Percentiles rank a stretch among this genome's conserved stretches.
These are phyloP conservation scores for Varanus salvator DNA, from an alignment of 2,113 vertebrate genomes.

Conservation along the genomic window DNA sequence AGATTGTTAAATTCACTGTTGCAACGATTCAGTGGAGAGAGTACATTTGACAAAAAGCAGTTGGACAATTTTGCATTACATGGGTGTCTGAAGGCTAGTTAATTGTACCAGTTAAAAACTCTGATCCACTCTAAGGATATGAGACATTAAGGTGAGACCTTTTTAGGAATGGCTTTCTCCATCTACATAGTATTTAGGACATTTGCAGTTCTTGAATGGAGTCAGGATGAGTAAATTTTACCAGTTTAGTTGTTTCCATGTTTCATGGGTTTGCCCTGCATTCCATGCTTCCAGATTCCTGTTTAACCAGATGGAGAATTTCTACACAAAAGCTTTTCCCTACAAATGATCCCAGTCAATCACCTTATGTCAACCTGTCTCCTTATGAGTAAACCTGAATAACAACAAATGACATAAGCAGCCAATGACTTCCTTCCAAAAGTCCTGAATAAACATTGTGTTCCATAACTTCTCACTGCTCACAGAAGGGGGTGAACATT, in stretches of 20 bases:
- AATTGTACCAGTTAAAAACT: background rate
- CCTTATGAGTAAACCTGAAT: too few species aligned
- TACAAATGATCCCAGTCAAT: too few species aligned
- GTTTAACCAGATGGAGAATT: background rate
- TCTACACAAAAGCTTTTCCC: too few species aligned
- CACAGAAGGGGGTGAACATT: too few species aligned
- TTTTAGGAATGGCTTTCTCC: background rate
- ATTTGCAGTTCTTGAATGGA: background rate
- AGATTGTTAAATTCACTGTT: background rate
- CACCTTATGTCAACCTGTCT: too few species aligned
- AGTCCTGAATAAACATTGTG: too few species aligned
- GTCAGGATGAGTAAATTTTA: background rate
- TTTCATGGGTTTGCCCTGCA: background rate
- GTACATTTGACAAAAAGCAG: conserved; percentile 2
- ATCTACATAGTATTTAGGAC: background rate
- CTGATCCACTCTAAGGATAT: background rate
- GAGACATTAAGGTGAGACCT: background rate
- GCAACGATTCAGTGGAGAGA: background rate
- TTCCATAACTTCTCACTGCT: too few species aligned
- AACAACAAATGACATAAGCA: too few species aligned
- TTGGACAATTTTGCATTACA: background rate
- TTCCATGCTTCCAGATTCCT: background rate
- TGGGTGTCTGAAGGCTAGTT: background rate
- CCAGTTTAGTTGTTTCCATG: background rate
- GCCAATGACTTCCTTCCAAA: too few species aligned